Percentiles rank a stretch among this genome's conserved stretches.
Conservation (phyloP, 2,888 invertebrate genomes). For the Nezara viridula region DNA sequence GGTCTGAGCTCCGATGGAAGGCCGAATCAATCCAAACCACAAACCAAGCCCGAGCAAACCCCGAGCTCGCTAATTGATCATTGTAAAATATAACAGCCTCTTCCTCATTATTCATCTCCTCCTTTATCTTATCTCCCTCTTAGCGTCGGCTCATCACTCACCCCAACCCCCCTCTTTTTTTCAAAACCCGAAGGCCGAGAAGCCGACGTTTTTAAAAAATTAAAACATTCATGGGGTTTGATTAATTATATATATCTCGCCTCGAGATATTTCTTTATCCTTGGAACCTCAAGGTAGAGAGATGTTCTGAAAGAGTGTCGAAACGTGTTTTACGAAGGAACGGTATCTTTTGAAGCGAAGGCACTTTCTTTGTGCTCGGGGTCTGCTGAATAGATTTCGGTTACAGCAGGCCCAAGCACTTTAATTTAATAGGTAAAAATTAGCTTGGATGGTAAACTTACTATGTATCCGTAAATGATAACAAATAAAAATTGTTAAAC, state of each 20-base stretch:
- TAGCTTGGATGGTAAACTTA: too few relatives aligned
- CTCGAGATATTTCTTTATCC: neutral
- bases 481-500: too few relatives aligned
- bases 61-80: slow-evolving; percentile 13
- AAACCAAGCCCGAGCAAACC: neutral
- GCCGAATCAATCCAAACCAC: neutral
- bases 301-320: neutral
- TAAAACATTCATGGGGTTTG: slow-evolving; percentile 19
- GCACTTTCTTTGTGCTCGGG: neutral
- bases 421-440: neutral
- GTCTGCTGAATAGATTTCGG: neutral
- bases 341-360: neutral
- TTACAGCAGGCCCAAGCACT: neutral
- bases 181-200: neutral
- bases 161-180: neutral
- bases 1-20: neutral
- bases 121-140: slow-evolving; percentile 47
- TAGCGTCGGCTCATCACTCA: slow-evolving; percentile 32
- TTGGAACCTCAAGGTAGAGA: neutral
- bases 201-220: slow-evolving; percentile 24
- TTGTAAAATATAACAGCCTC: slow-evolving; percentile 34
- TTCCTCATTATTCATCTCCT: slow-evolving; percentile 21
- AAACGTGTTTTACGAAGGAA: neutral
- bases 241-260: slow-evolving; percentile 25
- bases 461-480: too few relatives aligned